Evolutionary conservation across 2,113 vertebrate genomes (phyloP).

Genomic region (Theristicus caerulescens): DNA sequence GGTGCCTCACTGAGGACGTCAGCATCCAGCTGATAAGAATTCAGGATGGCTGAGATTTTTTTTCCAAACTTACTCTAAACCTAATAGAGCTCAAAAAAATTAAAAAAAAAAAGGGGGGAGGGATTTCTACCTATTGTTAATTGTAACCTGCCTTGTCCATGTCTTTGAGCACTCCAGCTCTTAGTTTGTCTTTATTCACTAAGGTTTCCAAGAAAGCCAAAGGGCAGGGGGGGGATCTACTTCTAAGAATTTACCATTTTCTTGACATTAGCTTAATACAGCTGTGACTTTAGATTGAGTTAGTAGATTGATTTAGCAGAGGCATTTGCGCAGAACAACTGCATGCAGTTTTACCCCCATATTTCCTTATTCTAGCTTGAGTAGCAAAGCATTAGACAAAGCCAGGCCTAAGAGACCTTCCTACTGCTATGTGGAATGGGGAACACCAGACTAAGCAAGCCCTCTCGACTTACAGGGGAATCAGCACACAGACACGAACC

Average conservation of each 20-base stretch:
- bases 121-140: not conserved
- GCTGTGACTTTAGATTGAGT: not conserved
- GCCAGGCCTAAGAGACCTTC: not conserved
- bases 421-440: not conserved
- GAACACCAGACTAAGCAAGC: not conserved
- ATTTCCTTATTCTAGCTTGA: not conserved
- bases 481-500: not conserved
- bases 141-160: not conserved
- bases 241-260: not conserved
- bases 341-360: not conserved
- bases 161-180: not conserved
- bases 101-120: rapidly evolving
- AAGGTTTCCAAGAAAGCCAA: not conserved
- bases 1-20: not conserved
- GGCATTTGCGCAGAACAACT: rapidly evolving
- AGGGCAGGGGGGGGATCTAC: too few species aligned
- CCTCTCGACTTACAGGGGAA: not conserved
- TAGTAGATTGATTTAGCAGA: not conserved
- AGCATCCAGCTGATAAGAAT: not conserved
- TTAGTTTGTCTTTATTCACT: not conserved
- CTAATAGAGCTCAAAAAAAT: not conserved
- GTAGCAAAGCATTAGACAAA: not conserved
- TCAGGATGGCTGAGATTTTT: not conserved
- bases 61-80: not conserved
- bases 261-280: not conserved